Percentiles rank a stretch among this genome's conserved stretches.
Conservation (phyloP, 2,113 vertebrate species). For the Cochlearius cochlearius region DNA sequence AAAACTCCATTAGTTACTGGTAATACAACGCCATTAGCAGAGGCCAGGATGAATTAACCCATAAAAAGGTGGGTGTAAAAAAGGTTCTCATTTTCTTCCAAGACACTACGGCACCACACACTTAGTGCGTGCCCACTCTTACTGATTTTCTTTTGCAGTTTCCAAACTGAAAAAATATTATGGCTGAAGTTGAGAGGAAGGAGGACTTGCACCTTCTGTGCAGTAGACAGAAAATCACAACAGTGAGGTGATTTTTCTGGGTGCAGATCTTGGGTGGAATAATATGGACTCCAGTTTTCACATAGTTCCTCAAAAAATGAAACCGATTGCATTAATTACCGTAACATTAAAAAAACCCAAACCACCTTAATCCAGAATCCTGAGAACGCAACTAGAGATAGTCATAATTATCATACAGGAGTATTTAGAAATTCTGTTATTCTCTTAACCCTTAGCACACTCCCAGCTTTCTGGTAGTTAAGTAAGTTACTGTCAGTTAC, state of each 20-base stretch:
- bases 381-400: background rate
- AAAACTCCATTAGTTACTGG: background rate
- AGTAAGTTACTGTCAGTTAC: background rate
- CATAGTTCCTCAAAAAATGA: background rate
- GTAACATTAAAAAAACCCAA: background rate
- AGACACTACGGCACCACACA: background rate
- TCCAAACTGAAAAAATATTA: background rate
- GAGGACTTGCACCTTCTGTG: background rate
- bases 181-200: background rate
- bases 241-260: background rate
- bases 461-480: background rate
- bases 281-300: background rate
- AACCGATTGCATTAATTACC: background rate
- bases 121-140: background rate
- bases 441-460: background rate
- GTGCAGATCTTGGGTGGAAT: background rate
- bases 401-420: background rate
- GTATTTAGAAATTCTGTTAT: background rate
- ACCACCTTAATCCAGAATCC: background rate
- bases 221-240: background rate
- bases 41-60: background rate
- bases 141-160: background rate
- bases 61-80: background rate
- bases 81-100: background rate
- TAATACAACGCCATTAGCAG: background rate